Conservation (phyloP, 2,888 invertebrate genomes). For the Quadriops clusia region DNA sequence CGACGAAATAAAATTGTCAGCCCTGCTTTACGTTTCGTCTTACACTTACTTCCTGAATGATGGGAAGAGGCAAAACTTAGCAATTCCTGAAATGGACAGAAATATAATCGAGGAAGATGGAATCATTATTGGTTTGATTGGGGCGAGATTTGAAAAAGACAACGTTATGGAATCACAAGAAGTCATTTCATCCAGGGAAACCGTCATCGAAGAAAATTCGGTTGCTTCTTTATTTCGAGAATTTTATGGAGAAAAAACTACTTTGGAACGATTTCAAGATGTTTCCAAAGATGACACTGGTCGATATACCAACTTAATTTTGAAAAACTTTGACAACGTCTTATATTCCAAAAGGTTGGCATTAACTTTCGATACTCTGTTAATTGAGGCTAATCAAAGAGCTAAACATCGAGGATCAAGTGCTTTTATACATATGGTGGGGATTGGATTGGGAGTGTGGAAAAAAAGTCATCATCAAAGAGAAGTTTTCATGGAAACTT, state of each 20-base stretch:
- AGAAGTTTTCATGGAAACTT: conserved; percentile 21
- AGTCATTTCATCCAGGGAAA: conserved; percentile 27
- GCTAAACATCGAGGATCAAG: conserved; percentile 32
- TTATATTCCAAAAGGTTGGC: conserved; percentile 32
- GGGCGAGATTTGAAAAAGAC: conserved; percentile 37
- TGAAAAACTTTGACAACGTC: conserved; percentile 31
- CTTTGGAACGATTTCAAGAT: conserved; percentile 11
- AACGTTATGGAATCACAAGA: conserved; percentile 44
- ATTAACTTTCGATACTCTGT: conserved; percentile 32
- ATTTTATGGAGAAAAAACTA: conserved; percentile 23
- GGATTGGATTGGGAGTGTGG: conserved; percentile 26
- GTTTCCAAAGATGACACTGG: conserved; percentile 5
- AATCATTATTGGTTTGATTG: conserved; percentile 39
- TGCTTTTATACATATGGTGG: conserved; percentile 34
- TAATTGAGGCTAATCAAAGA: conserved; percentile 35
- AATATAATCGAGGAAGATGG: conserved; percentile 38
- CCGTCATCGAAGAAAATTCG: conserved; percentile 12
- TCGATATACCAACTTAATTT: conserved; percentile 8
- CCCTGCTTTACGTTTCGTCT: conserved; percentile 43
- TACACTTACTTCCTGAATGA: conserved; percentile 45
- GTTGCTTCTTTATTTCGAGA: conserved; percentile 24
- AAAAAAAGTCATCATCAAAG: conserved; percentile 20
- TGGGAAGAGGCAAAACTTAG: conserved; percentile 43
- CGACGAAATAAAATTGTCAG: conserved; percentile 47
- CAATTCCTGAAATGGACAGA: conserved; percentile 31